phyloP scores from a whole-genome alignment of 2,888 invertebrate species.

The Cephus pygmeus region DNA sequence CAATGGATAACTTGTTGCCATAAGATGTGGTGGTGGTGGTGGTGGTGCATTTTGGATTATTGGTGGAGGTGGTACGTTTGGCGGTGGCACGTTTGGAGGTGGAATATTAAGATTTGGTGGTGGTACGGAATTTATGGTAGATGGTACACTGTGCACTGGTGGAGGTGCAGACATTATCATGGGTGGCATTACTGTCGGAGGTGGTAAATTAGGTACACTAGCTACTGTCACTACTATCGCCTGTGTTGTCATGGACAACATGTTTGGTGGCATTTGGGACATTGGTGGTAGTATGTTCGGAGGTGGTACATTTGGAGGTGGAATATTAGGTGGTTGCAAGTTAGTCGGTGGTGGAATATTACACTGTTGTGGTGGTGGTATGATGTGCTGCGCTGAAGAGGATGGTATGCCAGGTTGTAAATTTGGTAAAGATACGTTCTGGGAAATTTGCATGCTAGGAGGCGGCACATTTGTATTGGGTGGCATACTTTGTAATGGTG shows the following conservation, averaged over 20 bases:
- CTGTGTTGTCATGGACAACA: constrained; percentile 48
- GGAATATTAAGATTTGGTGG: constrained; percentile 65
- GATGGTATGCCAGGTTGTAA: constrained; percentile 66
- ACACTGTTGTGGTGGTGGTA: constrained; percentile 39
- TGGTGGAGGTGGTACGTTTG: constrained; percentile 41
- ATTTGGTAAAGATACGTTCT: constrained; percentile 60
- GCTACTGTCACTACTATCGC: constrained; percentile 50
- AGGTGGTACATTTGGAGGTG: constrained; percentile 51
- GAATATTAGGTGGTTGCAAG: constrained; percentile 44
- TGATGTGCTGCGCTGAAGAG: constrained; percentile 37
- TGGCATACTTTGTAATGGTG: constrained; percentile 44
- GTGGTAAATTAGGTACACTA: constrained; percentile 51
- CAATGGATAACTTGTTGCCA: constrained; percentile 52
- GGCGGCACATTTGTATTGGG: constrained; percentile 62
- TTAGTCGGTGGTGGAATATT: constrained; percentile 34
- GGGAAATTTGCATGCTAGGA: constrained; percentile 53
- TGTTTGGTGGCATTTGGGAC: constrained; percentile 57
- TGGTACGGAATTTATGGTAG: constrained; percentile 54
- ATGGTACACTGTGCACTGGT: constrained; percentile 50
- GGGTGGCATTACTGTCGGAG: constrained; percentile 52
- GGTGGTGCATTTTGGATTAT: constrained; percentile 49
- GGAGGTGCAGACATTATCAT: constrained; percentile 56
- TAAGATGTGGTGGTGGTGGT: constrained; percentile 43
- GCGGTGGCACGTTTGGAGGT: constrained; percentile 62
- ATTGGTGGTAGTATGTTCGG: constrained; percentile 53